These are phyloP conservation scores for Astyanax mexicanus DNA, from an alignment of 2,797 vertebrate genomes.

Conservation along the genomic window DNA sequence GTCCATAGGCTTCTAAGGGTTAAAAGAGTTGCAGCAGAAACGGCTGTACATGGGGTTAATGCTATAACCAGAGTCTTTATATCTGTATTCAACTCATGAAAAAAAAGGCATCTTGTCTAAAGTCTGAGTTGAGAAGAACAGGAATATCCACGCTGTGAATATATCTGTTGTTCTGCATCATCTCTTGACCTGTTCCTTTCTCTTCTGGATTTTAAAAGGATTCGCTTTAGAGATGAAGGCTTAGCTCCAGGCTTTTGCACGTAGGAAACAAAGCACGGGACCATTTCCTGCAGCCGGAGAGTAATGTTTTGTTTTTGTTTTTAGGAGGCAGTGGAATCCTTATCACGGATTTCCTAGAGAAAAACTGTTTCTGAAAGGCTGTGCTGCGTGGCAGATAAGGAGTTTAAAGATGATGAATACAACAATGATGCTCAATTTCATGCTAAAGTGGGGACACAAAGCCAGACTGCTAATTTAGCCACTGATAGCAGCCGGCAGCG, in stretches of 20 bases:
- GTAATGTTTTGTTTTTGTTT: slow-evolving; percentile 43
- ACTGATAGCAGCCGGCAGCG: slow-evolving; percentile 55
- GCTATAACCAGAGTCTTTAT: not conserved
- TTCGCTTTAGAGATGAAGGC: slow-evolving; percentile 13
- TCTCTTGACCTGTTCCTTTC: not conserved
- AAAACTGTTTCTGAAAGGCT: slow-evolving; percentile 55
- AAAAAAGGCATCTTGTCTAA: not conserved
- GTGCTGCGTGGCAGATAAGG: slow-evolving; percentile 58
- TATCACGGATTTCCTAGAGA: slow-evolving; percentile 55
- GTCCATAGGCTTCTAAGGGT: too few species aligned
- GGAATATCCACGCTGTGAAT: slow-evolving; percentile 13
- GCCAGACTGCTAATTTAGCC: slow-evolving; percentile 64
- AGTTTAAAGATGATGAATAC: slow-evolving; percentile 69
- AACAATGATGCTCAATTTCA: slow-evolving; percentile 69
- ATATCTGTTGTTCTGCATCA: slow-evolving; percentile 1
- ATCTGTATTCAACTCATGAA: not conserved
- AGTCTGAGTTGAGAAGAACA: slow-evolving; percentile 26
- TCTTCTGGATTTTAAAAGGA: not conserved
- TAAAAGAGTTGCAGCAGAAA: not conserved
- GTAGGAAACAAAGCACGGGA: not conserved
- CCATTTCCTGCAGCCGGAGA: not conserved
- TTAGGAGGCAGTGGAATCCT: slow-evolving; percentile 44
- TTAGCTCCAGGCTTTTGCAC: not conserved
- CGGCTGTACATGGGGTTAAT: not conserved
- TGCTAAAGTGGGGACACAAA: slow-evolving; percentile 64